Percentiles rank a stretch among this genome's conserved stretches.
Conservation (phyloP, 2,888 invertebrate species). For the Polydrusus pterygomalis region DNA sequence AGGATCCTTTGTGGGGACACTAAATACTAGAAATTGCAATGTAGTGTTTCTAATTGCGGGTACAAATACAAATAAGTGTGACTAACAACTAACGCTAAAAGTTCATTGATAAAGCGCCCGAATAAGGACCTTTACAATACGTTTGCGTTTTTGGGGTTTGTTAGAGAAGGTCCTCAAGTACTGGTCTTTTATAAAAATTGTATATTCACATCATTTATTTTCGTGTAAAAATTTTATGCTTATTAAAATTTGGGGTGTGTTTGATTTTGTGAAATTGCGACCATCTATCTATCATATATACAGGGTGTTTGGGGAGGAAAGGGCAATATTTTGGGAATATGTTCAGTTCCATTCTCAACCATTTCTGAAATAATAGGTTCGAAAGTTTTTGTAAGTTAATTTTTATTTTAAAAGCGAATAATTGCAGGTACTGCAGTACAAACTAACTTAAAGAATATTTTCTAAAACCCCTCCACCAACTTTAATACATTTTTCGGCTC, state of each 20-base stretch:
- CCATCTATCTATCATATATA: no score
- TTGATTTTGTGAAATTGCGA: slow-evolving; percentile 20
- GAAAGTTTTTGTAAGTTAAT: no score
- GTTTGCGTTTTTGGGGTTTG: slow-evolving; percentile 45
- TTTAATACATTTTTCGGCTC: no score
- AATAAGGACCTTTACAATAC: slow-evolving; percentile 60
- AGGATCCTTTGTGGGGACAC: slow-evolving; percentile 48
- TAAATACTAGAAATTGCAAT: slow-evolving; percentile 64
- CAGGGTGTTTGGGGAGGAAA: no score
- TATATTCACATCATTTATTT: slow-evolving; percentile 50
- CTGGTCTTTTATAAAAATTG: slow-evolving; percentile 27
- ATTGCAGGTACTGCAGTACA: no score
- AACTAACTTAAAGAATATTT: no score
- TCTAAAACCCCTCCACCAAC: no score
- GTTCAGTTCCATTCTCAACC: no score
- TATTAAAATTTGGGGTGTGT: slow-evolving; percentile 31
- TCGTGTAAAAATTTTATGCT: slow-evolving; percentile 49
- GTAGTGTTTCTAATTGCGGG: slow-evolving; percentile 67
- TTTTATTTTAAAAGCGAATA: no score
- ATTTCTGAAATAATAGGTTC: no score
- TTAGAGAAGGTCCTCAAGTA: slow-evolving; percentile 40
- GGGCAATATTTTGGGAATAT: no score
- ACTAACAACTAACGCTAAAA: slow-evolving; percentile 63
- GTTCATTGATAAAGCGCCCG: slow-evolving; percentile 59
- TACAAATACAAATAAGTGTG: slow-evolving; percentile 65